Conservation (phyloP, 2,113 vertebrate species). For the Sigmodon hispidus region DNA sequence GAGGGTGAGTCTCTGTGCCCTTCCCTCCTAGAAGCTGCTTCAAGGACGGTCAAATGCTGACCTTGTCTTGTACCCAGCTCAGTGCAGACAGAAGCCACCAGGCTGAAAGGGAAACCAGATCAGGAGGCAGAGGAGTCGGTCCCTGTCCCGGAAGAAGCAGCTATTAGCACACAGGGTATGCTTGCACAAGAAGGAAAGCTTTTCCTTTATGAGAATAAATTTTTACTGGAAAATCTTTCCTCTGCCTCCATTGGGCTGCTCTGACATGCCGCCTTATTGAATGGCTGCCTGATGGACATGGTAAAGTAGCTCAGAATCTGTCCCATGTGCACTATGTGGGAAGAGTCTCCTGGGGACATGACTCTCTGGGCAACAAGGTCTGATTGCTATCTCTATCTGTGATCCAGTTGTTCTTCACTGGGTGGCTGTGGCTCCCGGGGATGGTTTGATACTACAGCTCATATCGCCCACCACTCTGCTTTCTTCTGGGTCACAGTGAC, state of each 20-base stretch:
- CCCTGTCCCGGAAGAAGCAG: too few species aligned
- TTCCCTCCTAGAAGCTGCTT: not conserved
- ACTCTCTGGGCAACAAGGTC: not conserved
- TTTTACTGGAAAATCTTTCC: not conserved
- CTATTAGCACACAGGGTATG: too few species aligned
- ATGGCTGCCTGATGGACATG: not conserved
- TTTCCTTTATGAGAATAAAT: too few species aligned
- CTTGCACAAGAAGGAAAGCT: too few species aligned
- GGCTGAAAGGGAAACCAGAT: not conserved
- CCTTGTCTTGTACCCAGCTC: not conserved
- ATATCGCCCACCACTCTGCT: fast-evolving
- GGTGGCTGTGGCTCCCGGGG: not conserved
- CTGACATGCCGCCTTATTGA: not conserved
- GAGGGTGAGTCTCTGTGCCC: not conserved
- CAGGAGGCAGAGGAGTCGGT: not conserved
- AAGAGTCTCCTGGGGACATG: not conserved
- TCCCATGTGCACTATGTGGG: too few species aligned
- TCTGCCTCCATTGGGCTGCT: too few species aligned
- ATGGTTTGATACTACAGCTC: too few species aligned
- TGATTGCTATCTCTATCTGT: not conserved
- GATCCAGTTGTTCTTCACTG: not conserved
- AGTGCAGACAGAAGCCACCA: not conserved
- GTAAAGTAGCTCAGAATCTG: not conserved
- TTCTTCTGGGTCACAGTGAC: too few species aligned
- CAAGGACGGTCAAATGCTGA: not conserved